phyloP scores from a whole-genome alignment of 2,113 vertebrate genomes.

The Xerus inauris region DNA sequence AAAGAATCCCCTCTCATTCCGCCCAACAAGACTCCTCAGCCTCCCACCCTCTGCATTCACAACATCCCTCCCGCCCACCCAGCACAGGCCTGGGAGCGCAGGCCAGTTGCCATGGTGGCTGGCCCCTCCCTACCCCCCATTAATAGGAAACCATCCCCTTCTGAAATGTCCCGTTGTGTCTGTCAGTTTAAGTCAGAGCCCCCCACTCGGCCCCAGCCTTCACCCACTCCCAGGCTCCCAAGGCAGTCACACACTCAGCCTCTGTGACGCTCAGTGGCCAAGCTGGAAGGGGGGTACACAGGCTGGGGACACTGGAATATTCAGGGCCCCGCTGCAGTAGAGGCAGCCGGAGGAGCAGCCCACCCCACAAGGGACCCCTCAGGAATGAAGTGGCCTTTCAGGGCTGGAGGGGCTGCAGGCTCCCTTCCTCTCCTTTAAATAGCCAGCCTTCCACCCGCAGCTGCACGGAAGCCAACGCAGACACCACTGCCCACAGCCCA shows the following conservation, averaged over 20 bases:
- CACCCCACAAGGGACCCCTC: conserved; percentile 77
- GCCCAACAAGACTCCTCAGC: conserved; percentile 80
- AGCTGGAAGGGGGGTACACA: background rate
- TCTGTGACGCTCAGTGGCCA: conserved; percentile 65
- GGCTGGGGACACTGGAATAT: conserved; percentile 83
- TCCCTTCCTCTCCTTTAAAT: conserved; percentile 74
- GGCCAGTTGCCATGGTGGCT: conserved; percentile 90
- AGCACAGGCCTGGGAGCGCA: conserved; percentile 48
- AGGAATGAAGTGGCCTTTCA: conserved; percentile 82
- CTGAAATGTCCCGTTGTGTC: conserved; percentile 88
- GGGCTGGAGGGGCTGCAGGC: conserved; percentile 59
- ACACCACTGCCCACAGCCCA: conserved; percentile 18
- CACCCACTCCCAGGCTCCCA: conserved; percentile 73
- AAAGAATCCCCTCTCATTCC: conserved; percentile 85
- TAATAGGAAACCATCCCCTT: conserved; percentile 82
- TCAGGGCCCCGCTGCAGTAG: conserved; percentile 75
- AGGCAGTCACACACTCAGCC: conserved; percentile 80
- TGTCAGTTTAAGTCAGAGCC: conserved; percentile 75
- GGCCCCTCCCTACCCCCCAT: conserved; percentile 80
- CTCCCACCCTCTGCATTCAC: conserved; percentile 68
- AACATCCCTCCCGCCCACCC: conserved; percentile 48
- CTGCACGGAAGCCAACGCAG: background rate
- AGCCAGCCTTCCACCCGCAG: background rate
- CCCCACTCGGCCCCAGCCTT: conserved; percentile 62
- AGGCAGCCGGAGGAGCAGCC: conserved; percentile 53